Conservation (phyloP, 2,888 invertebrate species). For the Hedychridium roseum region DNA sequence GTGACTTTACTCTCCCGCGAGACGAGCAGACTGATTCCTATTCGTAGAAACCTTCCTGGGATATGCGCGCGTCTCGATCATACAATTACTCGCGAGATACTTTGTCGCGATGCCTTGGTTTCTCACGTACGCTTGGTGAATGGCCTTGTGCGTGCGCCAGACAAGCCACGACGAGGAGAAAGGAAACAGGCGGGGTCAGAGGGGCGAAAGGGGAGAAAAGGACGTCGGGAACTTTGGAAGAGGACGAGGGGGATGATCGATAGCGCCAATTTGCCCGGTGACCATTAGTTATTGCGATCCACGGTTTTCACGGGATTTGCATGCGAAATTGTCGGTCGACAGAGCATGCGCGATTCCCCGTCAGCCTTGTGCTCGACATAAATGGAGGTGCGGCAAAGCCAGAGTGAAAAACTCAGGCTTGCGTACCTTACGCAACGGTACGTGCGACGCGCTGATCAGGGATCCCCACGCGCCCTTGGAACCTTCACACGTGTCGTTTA, state of each 20-base stretch:
- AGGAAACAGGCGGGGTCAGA: neutral
- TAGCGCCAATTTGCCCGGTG: constrained; percentile 37
- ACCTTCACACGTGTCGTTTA: constrained; percentile 51
- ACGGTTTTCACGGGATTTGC: constrained; percentile 40
- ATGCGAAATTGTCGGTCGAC: constrained; percentile 44
- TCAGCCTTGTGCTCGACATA: neutral
- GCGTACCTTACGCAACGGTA: constrained; percentile 38
- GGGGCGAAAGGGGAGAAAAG: neutral
- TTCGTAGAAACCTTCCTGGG: no score
- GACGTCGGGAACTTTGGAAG: constrained; percentile 1
- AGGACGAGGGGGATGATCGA: neutral
- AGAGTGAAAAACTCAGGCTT: constrained; percentile 10
- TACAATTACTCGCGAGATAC: no score
- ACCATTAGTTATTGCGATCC: constrained; percentile 51
- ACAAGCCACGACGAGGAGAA: no score
- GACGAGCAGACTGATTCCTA: no score
- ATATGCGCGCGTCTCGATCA: no score
- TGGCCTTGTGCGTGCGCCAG: no score
- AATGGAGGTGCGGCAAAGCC: neutral
- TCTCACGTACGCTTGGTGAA: no score
- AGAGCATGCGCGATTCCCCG: constrained; percentile 25
- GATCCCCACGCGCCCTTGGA: constrained; percentile 30
- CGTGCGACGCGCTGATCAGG: constrained; percentile 35
- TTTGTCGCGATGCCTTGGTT: no score
- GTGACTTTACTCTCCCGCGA: neutral